A percentile compares a stretch with the other conserved stretches of the same genome.
Conservation (phyloP, 2,113 vertebrate genomes). For the Isichthys henryi region DNA sequence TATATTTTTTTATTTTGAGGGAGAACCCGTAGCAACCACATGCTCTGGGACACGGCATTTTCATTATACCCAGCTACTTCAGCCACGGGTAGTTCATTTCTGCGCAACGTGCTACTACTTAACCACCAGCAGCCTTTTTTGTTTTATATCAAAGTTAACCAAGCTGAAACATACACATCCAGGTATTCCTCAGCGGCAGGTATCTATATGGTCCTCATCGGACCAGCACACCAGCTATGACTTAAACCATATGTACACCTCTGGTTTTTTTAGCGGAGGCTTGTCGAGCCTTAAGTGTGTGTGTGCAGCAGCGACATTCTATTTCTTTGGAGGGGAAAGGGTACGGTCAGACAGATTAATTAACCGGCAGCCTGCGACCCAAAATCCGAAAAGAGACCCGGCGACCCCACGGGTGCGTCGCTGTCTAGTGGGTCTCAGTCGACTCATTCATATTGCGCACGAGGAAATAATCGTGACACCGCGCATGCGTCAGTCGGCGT, state of each 20-base stretch:
- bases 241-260: slow-evolving; percentile 29
- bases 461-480: background rate
- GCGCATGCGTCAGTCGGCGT: slow-evolving; percentile 18
- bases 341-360: slow-evolving; percentile 13
- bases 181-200: slow-evolving; percentile 36
- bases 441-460: background rate
- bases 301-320: background rate
- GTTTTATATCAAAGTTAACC: slow-evolving; percentile 41
- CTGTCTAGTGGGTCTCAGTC: background rate
- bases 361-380: slow-evolving; percentile 5
- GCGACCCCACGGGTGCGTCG: background rate
- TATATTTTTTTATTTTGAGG: background rate
- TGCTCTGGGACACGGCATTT: slow-evolving; percentile 44
- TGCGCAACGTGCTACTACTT: slow-evolving; percentile 45
- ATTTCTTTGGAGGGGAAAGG: background rate
- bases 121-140: slow-evolving; percentile 65
- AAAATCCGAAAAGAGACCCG: slow-evolving; percentile 23
- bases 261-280: slow-evolving; percentile 24
- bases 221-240: slow-evolving; percentile 36
- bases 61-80: slow-evolving; percentile 34
- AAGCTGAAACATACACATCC: slow-evolving; percentile 40
- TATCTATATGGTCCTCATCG: slow-evolving; percentile 31
- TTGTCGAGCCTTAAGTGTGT: background rate
- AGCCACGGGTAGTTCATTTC: slow-evolving; percentile 36
- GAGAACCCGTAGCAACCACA: slow-evolving; percentile 25